These are phyloP conservation scores for Seira sanloemensis DNA, from an alignment of 2,888 invertebrate genomes.

Conservation along the genomic window DNA sequence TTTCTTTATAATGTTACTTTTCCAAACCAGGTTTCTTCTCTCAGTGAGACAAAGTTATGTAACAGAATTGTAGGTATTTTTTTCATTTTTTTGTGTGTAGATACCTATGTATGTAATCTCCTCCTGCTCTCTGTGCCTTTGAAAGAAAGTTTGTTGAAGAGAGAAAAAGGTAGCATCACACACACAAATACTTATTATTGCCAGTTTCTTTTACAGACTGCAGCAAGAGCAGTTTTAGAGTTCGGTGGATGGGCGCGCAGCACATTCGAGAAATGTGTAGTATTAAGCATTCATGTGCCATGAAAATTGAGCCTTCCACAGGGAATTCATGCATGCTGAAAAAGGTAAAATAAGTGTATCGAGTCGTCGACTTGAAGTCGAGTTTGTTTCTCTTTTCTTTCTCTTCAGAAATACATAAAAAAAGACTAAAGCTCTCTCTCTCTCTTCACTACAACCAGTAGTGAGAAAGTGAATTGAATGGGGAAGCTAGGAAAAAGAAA, in stretches of 20 bases:
- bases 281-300: constrained; percentile 58
- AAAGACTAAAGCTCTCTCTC: background rate
- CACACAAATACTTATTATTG: constrained; percentile 24
- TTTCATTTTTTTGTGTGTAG: background rate
- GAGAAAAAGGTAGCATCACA: background rate
- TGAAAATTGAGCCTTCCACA: constrained; percentile 60
- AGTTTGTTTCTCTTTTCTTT: constrained; percentile 8
- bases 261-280: background rate
- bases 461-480: constrained; percentile 31
- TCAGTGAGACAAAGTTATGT: background rate
- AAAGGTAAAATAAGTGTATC: constrained; percentile 63
- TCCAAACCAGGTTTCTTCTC: no score
- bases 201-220: constrained; percentile 3
- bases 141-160: background rate
- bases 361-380: constrained; percentile 4
- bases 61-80: background rate
- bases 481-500: background rate
- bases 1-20: background rate
- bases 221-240: background rate
- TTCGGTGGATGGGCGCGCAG: constrained; percentile 21
- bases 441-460: no score
- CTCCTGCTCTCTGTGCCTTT: background rate
- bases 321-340: constrained; percentile 56
- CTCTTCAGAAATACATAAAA: background rate
- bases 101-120: no score